Conservation (phyloP, 2,888 invertebrate species). For the Aricia artaxerxes region DNA sequence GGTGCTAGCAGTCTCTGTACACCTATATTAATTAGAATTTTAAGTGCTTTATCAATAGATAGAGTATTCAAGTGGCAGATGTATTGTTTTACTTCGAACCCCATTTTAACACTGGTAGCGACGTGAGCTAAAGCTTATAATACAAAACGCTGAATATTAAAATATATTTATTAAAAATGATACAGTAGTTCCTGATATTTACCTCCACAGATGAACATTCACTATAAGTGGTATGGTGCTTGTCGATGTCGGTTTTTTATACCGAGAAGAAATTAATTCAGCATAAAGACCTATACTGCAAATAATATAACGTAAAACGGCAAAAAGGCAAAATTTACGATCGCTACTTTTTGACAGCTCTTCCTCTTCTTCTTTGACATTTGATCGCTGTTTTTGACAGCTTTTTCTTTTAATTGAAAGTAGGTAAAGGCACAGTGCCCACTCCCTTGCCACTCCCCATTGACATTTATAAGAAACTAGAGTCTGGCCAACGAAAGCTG, state of each 20-base stretch:
- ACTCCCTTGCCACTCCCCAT: too few species aligned
- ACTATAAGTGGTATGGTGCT: constrained; percentile 63
- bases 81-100: background rate
- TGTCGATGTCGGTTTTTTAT: constrained; percentile 33
- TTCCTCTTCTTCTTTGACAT: background rate
- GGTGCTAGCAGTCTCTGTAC: too few species aligned
- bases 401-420: too few species aligned
- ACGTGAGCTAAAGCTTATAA: background rate
- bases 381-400: too few species aligned
- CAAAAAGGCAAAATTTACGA: background rate
- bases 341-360: background rate
- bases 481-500: too few species aligned
- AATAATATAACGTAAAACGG: background rate
- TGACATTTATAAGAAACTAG: too few species aligned
- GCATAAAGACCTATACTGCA: background rate
- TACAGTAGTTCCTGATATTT: constrained; percentile 38
- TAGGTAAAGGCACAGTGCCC: too few species aligned
- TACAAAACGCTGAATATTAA: background rate
- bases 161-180: background rate
- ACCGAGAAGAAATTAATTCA: background rate
- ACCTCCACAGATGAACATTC: constrained; percentile 60
- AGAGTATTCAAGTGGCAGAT: background rate
- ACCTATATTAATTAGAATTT: background rate
- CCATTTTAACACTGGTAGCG: background rate
- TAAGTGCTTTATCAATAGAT: background rate